Conservation (phyloP, 2,113 vertebrate genomes). For the Vulpes vulpes region DNA sequence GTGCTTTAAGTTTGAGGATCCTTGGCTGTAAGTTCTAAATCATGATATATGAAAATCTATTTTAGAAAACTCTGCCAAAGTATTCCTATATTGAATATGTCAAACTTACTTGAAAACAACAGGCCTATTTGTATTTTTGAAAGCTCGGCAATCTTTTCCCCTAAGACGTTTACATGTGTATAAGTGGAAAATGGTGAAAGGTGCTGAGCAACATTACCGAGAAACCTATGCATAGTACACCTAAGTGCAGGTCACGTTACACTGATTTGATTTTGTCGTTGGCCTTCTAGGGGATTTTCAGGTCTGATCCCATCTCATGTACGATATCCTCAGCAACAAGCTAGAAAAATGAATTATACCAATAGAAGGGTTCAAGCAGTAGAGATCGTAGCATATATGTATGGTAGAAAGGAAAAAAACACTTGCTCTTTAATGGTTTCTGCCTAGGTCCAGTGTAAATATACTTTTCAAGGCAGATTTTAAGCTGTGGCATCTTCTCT, state of each 20-base stretch:
- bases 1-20: constrained; percentile 52
- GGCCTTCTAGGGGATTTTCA: constrained; percentile 29
- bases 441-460: constrained; percentile 65
- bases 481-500: background rate
- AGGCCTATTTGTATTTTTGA: constrained; percentile 29
- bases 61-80: constrained; percentile 53
- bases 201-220: constrained; percentile 4
- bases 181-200: constrained; percentile 46
- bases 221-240: background rate
- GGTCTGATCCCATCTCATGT: background rate
- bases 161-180: constrained; percentile 32
- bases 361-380: constrained; percentile 32
- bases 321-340: constrained; percentile 59
- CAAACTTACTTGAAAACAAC: constrained; percentile 35
- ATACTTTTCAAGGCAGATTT: constrained; percentile 64
- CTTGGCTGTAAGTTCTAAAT: constrained; percentile 59
- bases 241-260: constrained; percentile 18
- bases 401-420: background rate
- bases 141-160: constrained; percentile 28
- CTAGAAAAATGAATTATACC: constrained; percentile 52
- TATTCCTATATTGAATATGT: constrained; percentile 29
- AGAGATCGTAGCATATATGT: constrained; percentile 15
- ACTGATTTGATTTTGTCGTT: constrained; percentile 30
- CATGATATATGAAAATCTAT: constrained; percentile 21
- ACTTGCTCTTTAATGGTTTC: constrained; percentile 67